These are phyloP conservation scores for Agrotis clavis DNA, from an alignment of 2,888 invertebrate species.

Conservation along the genomic window DNA sequence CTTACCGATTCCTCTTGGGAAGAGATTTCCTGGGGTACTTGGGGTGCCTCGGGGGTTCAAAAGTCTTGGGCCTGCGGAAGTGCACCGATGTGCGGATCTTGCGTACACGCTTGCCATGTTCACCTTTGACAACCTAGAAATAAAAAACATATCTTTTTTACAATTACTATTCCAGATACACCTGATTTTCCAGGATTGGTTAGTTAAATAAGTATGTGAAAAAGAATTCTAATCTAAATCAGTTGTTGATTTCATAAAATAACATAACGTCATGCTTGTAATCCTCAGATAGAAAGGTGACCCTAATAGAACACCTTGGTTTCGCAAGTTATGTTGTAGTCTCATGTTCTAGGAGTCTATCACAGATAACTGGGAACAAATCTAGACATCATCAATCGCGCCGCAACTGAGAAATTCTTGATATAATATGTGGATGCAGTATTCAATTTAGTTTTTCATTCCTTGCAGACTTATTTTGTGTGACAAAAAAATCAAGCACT, in stretches of 20 bases:
- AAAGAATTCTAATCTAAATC: background rate
- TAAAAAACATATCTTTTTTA: constrained; percentile 2
- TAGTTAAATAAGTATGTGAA: background rate
- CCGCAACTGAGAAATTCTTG: too few species aligned
- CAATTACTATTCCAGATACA: background rate
- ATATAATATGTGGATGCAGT: background rate
- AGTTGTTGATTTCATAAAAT: background rate
- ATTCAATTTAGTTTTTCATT: background rate
- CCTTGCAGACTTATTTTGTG: background rate
- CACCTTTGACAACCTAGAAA: constrained; percentile 96
- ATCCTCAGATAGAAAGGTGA: too few species aligned
- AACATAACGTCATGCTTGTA: too few species aligned
- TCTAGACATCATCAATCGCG: too few species aligned
- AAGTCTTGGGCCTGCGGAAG: constrained; percentile 98
- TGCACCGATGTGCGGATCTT: constrained; percentile 98
- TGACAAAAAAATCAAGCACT: background rate
- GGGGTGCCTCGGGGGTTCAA: constrained; percentile 97
- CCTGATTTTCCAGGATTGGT: background rate
- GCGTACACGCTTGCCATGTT: constrained; percentile 96
- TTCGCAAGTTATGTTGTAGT: too few species aligned
- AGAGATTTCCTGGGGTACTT: constrained; percentile 99
- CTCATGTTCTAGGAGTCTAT: too few species aligned
- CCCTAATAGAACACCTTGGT: too few species aligned
- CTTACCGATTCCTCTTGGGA: constrained; percentile 97
- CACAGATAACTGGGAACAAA: too few species aligned